Conservation (phyloP, 1,140 invertebrate genomes). For the Temnothorax longispinosus region DNA sequence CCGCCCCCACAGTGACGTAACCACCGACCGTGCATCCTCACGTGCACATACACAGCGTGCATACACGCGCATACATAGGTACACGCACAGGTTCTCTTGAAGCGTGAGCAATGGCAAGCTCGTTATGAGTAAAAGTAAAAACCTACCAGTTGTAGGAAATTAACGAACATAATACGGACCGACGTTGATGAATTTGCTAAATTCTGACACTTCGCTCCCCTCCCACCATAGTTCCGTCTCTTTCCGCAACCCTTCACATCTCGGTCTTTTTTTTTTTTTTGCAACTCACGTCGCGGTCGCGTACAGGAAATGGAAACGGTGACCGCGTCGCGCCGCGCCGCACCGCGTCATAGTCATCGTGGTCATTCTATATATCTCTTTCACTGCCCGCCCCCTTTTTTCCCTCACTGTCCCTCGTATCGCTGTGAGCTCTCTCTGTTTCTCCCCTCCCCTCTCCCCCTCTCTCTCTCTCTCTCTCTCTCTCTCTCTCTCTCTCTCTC, state of each 20-base stretch:
- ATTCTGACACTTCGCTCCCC: constrained; percentile 12
- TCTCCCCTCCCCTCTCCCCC: not conserved
- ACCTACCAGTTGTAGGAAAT: constrained; percentile 33
- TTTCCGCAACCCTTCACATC: constrained; percentile 19
- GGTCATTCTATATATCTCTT: constrained; percentile 40
- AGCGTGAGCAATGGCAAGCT: constrained; percentile 25
- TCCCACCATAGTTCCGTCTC: not conserved
- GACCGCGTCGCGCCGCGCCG: constrained; percentile 3
- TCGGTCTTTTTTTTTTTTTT: constrained; percentile 8
- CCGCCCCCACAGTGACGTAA: constrained; percentile 33
- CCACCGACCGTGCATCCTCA: constrained; percentile 37
- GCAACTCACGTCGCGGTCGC: constrained; percentile 31
- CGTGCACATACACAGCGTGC: not conserved
- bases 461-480: not conserved
- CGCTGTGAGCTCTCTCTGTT: not conserved
- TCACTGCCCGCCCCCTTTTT: not conserved
- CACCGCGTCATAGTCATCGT: constrained; percentile 41
- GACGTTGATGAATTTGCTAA: constrained; percentile 49
- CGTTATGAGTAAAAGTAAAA: constrained; percentile 44
- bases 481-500: not conserved
- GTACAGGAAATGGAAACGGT: constrained; percentile 63
- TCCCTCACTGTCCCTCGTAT: constrained; percentile 7
- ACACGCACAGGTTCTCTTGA: not conserved
- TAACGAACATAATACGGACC: constrained; percentile 36
- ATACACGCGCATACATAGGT: not conserved